Evolutionary conservation across 1,140 invertebrate species (phyloP), one percentile per base, ranked within the genome.

Genomic region (Halyomorpha halys): DNA sequence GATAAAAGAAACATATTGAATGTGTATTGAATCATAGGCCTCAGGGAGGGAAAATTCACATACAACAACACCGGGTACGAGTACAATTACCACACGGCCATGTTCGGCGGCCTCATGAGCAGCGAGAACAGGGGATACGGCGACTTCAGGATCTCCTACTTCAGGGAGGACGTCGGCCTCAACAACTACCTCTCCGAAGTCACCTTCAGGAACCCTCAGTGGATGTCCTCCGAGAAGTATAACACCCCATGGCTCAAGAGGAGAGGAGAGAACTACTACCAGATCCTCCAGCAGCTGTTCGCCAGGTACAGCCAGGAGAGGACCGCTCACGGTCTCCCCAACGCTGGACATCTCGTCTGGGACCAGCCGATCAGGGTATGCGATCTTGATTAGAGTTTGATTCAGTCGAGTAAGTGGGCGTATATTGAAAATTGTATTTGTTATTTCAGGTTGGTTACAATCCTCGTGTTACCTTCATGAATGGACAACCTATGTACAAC

Each of bases 141-240:
- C 2, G 83, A 89, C 69, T 77, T 81, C 63, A 74, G 80, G 60
- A 59, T 90, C 19, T 76, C 78, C 21, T 90, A 90, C 72, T 90
- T 83, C 76, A 84, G 84, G 0, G 83, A 90, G 66, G 88, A 89
- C 73, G 75, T 83, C 62, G 82, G 81, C 65, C 75, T 89, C n/a
- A 86, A 87, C 70, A 72, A 80, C 1, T 84, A 82, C 69, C 86
- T 89, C 73, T 83, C 81, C 69, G 83, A 85, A 68, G 76, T 79
- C 53, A 78, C 83, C 62, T 66, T 86, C 27, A 79, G 81, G 21
- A 82, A 80, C 67, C 85, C 87, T 3, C 76, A 74, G 73, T 86
- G 81, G 77, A 77, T 84, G 81, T 76, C 74, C 67, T 75, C 77
- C 65, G 73, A 79, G 25, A 68, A 76, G 13, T 76, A 75, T 67